A percentile compares a stretch with the other conserved stretches of the same genome.
phyloP scores from a whole-genome alignment of 2,113 vertebrate species.

The Corydoras sp. region DNA sequence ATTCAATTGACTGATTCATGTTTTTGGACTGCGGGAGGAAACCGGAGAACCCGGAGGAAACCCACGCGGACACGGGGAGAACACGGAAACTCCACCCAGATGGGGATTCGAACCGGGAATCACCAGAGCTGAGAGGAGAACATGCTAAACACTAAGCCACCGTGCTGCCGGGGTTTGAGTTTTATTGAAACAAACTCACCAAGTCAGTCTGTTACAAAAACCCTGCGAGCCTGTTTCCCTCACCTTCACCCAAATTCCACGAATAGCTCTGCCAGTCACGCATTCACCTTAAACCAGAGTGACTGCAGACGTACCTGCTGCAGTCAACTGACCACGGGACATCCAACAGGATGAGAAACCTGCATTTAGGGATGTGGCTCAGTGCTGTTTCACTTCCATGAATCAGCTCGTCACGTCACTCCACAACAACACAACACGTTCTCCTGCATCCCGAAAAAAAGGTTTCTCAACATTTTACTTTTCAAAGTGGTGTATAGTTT shows the following conservation, averaged over 20 bases:
- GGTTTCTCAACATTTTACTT: too few relatives aligned
- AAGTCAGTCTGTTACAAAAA: too few relatives aligned
- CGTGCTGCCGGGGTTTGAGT: too few relatives aligned
- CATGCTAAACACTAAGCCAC: background rate
- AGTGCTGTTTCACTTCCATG: background rate
- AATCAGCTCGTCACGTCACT: background rate
- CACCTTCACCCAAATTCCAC: constrained; percentile 17
- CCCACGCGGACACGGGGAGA: too few relatives aligned
- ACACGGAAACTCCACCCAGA: too few relatives aligned
- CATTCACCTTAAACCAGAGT: background rate
- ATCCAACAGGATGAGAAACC: constrained; percentile 23
- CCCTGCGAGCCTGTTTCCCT: background rate
- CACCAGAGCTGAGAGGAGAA: background rate
- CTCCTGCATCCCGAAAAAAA: background rate
- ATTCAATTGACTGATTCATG: too few relatives aligned
- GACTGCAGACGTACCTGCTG: background rate
- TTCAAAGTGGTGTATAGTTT: too few relatives aligned
- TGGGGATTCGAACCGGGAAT: too few relatives aligned
- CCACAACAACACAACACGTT: constrained; percentile 26
- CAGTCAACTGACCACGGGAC: background rate
- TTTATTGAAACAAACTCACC: background rate
- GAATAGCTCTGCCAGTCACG: background rate
- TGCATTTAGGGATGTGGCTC: constrained; percentile 19
- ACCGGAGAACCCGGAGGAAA: too few relatives aligned
- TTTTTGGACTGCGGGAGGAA: too few relatives aligned